Percentiles rank a stretch among this genome's conserved stretches.
These are phyloP conservation scores for Tonatia bakeri DNA, from an alignment of 2,113 vertebrate species.

Conservation along the genomic window DNA sequence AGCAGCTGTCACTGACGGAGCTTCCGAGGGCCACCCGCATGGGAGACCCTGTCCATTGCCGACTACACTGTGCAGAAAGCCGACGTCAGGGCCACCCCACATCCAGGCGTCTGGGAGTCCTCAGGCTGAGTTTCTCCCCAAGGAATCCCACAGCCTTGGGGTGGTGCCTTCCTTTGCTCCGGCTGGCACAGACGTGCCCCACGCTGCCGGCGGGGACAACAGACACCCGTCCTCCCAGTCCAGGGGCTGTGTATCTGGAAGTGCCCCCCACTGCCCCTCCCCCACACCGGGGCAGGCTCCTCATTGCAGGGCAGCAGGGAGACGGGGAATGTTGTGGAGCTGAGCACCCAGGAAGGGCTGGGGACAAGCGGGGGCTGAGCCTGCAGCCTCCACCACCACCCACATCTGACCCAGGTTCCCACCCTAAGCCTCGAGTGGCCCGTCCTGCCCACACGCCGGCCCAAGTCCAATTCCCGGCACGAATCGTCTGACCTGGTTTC, in stretches of 20 bases:
- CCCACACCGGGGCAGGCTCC: too few relatives aligned
- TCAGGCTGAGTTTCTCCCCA: background rate
- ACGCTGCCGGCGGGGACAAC: accelerated
- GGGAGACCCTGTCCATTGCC: accelerated
- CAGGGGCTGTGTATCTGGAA: accelerated
- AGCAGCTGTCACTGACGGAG: too few relatives aligned
- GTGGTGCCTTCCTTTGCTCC: accelerated
- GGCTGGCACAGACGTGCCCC: background rate
- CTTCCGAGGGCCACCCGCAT: accelerated
- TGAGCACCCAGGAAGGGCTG: accelerated
- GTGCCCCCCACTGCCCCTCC: accelerated
- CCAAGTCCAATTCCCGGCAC: accelerated
- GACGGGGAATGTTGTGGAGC: accelerated
- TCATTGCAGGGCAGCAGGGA: too few relatives aligned
- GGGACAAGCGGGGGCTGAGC: accelerated
- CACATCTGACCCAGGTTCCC: accelerated
- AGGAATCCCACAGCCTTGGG: background rate
- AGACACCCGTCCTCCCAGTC: accelerated
- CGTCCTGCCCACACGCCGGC: accelerated
- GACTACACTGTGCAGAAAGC: background rate
- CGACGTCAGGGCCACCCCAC: accelerated
- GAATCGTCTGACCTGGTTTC: background rate
- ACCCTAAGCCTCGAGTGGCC: background rate
- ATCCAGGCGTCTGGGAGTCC: background rate
- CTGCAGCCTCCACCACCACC: accelerated